Base-by-base conservation (phyloP, 2,888 invertebrate genomes). In the Cotesia congregata region DNA sequence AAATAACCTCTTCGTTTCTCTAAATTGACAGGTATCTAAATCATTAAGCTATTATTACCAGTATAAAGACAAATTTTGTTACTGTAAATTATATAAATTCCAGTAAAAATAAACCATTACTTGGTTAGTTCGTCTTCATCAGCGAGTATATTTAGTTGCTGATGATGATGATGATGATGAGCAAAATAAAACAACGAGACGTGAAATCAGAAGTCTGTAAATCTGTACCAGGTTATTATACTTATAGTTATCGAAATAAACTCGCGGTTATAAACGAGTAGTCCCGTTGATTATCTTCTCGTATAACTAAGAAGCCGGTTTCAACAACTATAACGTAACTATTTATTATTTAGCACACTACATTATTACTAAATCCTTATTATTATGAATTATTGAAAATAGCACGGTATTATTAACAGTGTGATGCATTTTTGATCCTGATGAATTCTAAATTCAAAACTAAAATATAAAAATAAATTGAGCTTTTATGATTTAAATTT, bases 161-260 rank as follows among this genome's bases (percentile, higher is more conserved):
- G 6, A 59, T 41, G n/a, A 30, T 30, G 30, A 30, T 30, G 30
- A 30, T 30, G 30, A 30, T 30, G 50, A 50, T 50, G 7, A 50
- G 12, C 50, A 50, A 50, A 50, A 50, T 50, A 50, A 50, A 50
- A 68, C 17, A n/a, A 41, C 41, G 50, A 17, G 6, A 40, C n/a
- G 30, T 39, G 68, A 68, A 67, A 61, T 17, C 74, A 38, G 30
- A 20, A 75, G 69, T 69, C 70, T 64, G 70, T 75, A 69, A 75
- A 75, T 75, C 64, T 69, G 62, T 75, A 64, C 15, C 41, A 38
- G 62, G 38, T 75, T 70, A 75, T 69, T 70, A 75, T 41, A 62
- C 15, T 75, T 70, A 75, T 41, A 62, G 9, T 75, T 69, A 64
- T 75, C 30, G 50, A 75, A 75, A 75, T 75, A 75, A 75, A 75